Percentiles rank a stretch among this genome's conserved stretches.
Evolutionary conservation across 2,888 invertebrate species (phyloP).

Genomic region (Alloscopus bannaensis): DNA sequence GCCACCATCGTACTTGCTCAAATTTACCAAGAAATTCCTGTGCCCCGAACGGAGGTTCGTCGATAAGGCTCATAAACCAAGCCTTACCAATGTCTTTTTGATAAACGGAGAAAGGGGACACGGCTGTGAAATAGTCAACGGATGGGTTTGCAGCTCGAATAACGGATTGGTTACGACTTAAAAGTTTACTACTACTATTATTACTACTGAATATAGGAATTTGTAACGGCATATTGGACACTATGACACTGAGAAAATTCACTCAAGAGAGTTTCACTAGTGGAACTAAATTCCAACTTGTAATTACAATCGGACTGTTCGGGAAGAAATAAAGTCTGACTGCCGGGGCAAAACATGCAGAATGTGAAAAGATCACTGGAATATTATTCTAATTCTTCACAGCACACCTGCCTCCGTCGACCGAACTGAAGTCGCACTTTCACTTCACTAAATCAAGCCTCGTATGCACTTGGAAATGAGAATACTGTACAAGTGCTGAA

Average conservation of each 20-base stretch:
- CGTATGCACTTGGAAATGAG: neutral
- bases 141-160: neutral
- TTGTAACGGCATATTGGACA: conserved; percentile 38
- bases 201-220: conserved; percentile 33
- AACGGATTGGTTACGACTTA: conserved; percentile 22
- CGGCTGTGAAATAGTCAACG: neutral
- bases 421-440: conserved; percentile 47
- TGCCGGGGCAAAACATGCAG: conserved; percentile 53
- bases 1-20: conserved; percentile 69
- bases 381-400: no score
- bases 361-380: conserved; percentile 4
- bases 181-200: conserved; percentile 35
- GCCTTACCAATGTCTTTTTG: conserved; percentile 41
- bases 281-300: conserved; percentile 35
- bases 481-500: no score
- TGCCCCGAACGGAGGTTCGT: conserved; percentile 47
- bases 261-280: conserved; percentile 15
- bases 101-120: conserved; percentile 23
- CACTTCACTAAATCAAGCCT: conserved; percentile 18
- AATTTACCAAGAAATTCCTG: conserved; percentile 51
- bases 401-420: neutral
- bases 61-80: conserved; percentile 46
- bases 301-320: conserved; percentile 21
- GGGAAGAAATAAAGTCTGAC: conserved; percentile 35
- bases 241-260: conserved; percentile 14